phyloP scores from a whole-genome alignment of 2,888 invertebrate species.

The Strigamia crassipes region DNA sequence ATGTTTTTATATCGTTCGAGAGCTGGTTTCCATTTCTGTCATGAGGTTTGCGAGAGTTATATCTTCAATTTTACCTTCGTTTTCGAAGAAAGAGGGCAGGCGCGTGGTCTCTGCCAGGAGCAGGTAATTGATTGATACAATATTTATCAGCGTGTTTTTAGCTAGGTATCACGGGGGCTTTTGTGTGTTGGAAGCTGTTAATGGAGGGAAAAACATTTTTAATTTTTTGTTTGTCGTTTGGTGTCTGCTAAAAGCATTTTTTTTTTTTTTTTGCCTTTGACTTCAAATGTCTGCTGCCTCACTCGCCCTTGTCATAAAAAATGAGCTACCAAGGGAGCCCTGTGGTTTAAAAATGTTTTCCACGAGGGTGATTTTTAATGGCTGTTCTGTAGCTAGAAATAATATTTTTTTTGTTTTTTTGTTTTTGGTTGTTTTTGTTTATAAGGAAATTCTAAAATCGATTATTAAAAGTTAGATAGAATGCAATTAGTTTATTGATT shows the following conservation, averaged over 20 bases:
- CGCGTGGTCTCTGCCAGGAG: background rate
- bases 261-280: too few relatives aligned
- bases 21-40: background rate
- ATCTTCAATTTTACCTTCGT: background rate
- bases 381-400: background rate
- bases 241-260: too few relatives aligned
- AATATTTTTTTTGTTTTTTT: background rate
- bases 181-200: too few relatives aligned
- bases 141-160: background rate
- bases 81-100: background rate
- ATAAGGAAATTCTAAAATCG: too few relatives aligned
- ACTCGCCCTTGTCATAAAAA: conserved; percentile 2
- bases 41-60: conserved; percentile 1
- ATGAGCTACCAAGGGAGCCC: background rate
- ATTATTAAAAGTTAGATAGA: too few relatives aligned
- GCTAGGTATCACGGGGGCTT: too few relatives aligned
- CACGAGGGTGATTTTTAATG: background rate
- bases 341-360: background rate
- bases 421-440: too few relatives aligned
- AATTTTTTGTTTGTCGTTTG: too few relatives aligned
- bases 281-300: background rate
- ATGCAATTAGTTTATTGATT: too few relatives aligned
- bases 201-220: too few relatives aligned
- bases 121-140: background rate
- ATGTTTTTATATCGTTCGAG: background rate